Conservation (phyloP, 2,113 vertebrate species). For the Urocitellus parryii region DNA sequence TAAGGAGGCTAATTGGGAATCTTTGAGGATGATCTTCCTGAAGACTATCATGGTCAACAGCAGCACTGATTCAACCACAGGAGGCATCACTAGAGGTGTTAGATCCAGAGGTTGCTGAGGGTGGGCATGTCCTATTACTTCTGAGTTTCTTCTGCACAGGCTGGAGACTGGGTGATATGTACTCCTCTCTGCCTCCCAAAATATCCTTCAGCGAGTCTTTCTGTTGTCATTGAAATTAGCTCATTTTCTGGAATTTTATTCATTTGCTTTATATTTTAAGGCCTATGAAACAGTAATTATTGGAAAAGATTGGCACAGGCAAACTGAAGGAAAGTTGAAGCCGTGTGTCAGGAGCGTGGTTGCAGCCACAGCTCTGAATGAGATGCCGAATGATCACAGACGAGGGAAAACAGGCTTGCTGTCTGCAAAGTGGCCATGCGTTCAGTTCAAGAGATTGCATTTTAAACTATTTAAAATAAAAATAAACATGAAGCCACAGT, state of each 20-base stretch:
- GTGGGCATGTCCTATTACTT: background rate
- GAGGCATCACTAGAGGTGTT: background rate
- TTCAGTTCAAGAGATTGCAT: background rate
- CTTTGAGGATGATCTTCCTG: background rate
- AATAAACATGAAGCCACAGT: background rate
- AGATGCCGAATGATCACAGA: background rate
- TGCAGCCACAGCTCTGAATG: background rate
- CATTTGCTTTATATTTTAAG: background rate
- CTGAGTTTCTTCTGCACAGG: background rate
- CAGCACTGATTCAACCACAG: background rate
- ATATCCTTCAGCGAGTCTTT: background rate
- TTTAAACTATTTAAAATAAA: background rate
- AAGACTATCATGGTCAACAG: background rate
- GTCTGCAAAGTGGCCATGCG: background rate
- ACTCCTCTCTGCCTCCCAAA: background rate
- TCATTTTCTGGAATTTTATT: background rate
- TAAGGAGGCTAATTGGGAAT: background rate
- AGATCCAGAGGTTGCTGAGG: no score
- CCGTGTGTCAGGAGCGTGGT: background rate
- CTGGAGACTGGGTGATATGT: background rate
- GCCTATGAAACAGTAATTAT: background rate
- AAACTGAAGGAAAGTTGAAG: conserved; percentile 12
- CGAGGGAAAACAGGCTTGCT: background rate
- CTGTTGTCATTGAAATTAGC: background rate
- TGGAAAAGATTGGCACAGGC: background rate